Conservation (phyloP, 2,888 invertebrate genomes). For the Lepidocyrtinus sp. region DNA sequence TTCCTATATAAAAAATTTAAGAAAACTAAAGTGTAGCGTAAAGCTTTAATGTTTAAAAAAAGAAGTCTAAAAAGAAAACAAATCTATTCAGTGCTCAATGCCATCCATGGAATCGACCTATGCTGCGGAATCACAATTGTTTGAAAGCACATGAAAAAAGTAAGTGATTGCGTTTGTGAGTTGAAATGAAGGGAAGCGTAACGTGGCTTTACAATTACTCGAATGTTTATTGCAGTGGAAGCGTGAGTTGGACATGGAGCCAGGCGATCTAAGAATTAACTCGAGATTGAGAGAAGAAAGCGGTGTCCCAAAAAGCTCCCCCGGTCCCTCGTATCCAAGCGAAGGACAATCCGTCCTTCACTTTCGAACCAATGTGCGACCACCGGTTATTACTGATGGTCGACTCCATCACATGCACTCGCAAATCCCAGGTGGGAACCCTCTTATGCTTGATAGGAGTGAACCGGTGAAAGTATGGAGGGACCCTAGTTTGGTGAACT, state of each 20-base stretch:
- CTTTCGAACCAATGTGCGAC: conserved; percentile 39
- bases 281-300: conserved; percentile 48
- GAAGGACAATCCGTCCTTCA: conserved; percentile 52
- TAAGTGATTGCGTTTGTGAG: too few relatives aligned
- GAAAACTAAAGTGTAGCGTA: too few relatives aligned
- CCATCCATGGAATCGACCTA: conserved; percentile 3
- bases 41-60: too few relatives aligned
- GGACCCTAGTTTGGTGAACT: conserved; percentile 76
- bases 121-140: background rate
- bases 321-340: conserved; percentile 37
- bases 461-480: conserved; percentile 75
- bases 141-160: background rate
- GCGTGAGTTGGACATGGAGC: conserved; percentile 64
- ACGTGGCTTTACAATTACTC: too few relatives aligned
- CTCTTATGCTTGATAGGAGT: conserved; percentile 57
- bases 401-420: conserved; percentile 43
- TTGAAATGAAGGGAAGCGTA: too few relatives aligned
- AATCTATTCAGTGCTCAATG: background rate
- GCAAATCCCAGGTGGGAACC: too few relatives aligned
- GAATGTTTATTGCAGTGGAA: conserved; percentile 40
- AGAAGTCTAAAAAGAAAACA: too few relatives aligned
- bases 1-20: too few relatives aligned
- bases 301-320: conserved; percentile 43
- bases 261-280: conserved; percentile 64
- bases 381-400: conserved; percentile 50